These are phyloP conservation scores for Zingel zingel DNA, from an alignment of 2,113 vertebrate species.

Conservation along the genomic window DNA sequence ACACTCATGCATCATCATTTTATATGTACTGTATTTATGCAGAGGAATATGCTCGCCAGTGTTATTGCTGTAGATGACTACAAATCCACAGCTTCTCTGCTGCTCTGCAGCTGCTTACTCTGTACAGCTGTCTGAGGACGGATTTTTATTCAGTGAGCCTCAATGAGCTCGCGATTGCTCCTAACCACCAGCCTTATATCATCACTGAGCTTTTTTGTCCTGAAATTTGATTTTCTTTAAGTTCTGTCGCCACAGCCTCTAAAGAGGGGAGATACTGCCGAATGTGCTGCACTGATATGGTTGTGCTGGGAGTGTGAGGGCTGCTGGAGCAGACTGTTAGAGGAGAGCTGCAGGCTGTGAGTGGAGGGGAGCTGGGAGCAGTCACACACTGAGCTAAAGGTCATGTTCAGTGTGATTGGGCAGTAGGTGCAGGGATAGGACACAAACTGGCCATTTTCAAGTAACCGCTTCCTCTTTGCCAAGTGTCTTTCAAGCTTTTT, in stretches of 20 bases:
- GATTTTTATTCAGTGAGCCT: slow-evolving; percentile 22
- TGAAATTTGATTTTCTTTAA: slow-evolving; percentile 35
- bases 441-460: background rate
- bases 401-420: slow-evolving; percentile 28
- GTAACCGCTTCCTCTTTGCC: background rate
- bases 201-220: background rate
- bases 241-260: slow-evolving; percentile 30
- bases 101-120: slow-evolving; percentile 23
- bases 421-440: slow-evolving; percentile 26
- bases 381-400: slow-evolving; percentile 28
- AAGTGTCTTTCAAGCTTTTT: background rate
- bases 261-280: slow-evolving; percentile 23
- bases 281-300: slow-evolving; percentile 11
- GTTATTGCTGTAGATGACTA: slow-evolving; percentile 29
- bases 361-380: slow-evolving; percentile 16
- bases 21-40: slow-evolving; percentile 10
- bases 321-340: slow-evolving; percentile 26
- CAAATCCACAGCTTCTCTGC: slow-evolving; percentile 25
- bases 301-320: slow-evolving; percentile 32
- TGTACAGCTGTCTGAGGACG: slow-evolving; percentile 30
- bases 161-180: background rate
- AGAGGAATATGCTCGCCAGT: background rate
- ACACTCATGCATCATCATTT: background rate
- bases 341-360: slow-evolving; percentile 42
- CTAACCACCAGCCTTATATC: slow-evolving; percentile 5